Conservation (phyloP, 2,113 vertebrate species). For the Pluvianellus socialis region DNA sequence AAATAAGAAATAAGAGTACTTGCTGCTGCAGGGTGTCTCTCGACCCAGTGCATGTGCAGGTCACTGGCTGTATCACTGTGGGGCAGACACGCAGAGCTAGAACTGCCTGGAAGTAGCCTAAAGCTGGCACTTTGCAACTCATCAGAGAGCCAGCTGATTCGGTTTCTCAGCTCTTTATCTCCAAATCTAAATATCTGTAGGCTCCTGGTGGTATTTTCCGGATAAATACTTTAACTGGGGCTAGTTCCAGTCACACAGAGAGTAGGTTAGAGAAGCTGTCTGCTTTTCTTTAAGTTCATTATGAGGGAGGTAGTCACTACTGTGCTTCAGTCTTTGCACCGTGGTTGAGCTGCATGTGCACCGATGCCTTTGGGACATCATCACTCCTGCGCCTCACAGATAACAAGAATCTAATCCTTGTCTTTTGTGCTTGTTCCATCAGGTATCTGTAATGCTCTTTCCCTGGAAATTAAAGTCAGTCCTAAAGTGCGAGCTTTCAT, state of each 20-base stretch:
- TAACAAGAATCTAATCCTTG: neutral
- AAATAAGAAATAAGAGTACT: neutral
- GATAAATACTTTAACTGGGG: rapidly evolving
- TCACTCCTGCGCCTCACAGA: rapidly evolving
- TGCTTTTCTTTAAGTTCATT: rapidly evolving
- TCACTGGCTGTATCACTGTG: rapidly evolving
- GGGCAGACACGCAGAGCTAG: neutral
- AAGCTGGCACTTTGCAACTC: rapidly evolving
- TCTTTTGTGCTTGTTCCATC: neutral
- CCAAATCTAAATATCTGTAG: rapidly evolving
- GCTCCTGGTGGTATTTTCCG: neutral
- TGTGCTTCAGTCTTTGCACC: neutral
- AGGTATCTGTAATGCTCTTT: conserved; percentile 62
- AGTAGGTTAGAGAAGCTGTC: neutral
- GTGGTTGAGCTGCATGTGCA: rapidly evolving
- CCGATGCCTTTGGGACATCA: rapidly evolving
- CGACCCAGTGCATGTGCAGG: rapidly evolving
- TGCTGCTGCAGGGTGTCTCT: too few species aligned
- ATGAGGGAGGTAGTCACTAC: rapidly evolving
- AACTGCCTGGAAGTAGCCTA: neutral
- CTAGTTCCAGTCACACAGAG: rapidly evolving
- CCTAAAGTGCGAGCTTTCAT: conserved; percentile 74
- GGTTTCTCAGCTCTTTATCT: neutral
- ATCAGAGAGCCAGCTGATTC: rapidly evolving
- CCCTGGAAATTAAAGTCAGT: conserved; percentile 80